These are phyloP conservation scores for Nyctalus aviator DNA, from an alignment of 2,797 vertebrate species.

Conservation along the genomic window DNA sequence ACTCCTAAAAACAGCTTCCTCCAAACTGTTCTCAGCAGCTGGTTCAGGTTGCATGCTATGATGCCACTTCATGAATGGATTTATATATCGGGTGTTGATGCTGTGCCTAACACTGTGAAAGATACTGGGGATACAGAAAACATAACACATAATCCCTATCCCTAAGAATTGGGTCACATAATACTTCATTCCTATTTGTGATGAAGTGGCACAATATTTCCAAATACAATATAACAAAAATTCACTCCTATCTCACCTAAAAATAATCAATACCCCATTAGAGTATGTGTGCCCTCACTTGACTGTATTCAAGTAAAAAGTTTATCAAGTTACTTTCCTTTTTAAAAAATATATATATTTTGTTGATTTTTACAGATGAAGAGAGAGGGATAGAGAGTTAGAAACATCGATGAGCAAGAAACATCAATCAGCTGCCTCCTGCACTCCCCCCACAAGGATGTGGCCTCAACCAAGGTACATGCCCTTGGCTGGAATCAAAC, in stretches of 20 bases:
- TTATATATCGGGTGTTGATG: neutral
- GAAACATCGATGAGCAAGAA: too few species aligned
- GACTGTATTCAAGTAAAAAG: neutral
- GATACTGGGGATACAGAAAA: neutral
- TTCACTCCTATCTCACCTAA: neutral
- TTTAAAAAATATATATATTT: too few species aligned
- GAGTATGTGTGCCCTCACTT: neutral
- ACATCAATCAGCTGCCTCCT: too few species aligned
- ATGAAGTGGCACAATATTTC: neutral
- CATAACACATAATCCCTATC: neutral
- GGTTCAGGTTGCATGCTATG: neutral
- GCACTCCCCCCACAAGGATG: too few species aligned
- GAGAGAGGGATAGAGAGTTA: too few species aligned
- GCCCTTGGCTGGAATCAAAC: too few species aligned
- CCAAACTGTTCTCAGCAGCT: neutral
- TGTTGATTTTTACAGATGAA: too few species aligned
- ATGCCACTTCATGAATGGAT: neutral
- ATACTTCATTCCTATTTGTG: neutral
- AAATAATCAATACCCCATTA: neutral
- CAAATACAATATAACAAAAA: neutral
- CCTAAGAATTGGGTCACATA: neutral
- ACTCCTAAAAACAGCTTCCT: neutral
- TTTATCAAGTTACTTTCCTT: conserved; percentile 63
- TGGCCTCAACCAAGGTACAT: too few species aligned
- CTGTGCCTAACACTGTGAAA: neutral